Conservation (phyloP, 2,888 invertebrate genomes). For the Lasioglossum villosulum region DNA sequence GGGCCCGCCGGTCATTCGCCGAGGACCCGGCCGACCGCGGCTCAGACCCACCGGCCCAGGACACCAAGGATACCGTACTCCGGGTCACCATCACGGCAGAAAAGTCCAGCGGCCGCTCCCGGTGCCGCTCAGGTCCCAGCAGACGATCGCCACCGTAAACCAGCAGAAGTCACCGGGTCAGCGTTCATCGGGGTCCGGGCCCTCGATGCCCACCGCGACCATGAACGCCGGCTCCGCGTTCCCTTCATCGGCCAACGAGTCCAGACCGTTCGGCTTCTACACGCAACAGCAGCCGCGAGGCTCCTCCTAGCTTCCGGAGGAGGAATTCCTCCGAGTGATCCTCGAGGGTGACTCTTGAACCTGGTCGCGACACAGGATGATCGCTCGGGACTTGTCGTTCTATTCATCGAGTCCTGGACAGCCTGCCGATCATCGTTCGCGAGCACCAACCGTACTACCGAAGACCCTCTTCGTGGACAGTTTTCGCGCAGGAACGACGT, state of each 20-base stretch:
- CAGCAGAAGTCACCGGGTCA: conserved; percentile 67
- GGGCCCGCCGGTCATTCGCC: conserved; percentile 82
- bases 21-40: conserved; percentile 90
- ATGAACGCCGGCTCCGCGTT: conserved; percentile 48
- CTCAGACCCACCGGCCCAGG: conserved; percentile 88
- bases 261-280: conserved; percentile 82
- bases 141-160: conserved; percentile 65
- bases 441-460: not conserved
- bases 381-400: not conserved
- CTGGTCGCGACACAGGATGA: not conserved
- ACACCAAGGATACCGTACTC: conserved; percentile 87
- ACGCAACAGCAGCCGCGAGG: conserved; percentile 76
- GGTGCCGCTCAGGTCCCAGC: conserved; percentile 81
- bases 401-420: not conserved
- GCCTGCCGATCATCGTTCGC: not conserved
- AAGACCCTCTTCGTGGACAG: not conserved
- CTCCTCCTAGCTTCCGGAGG: conserved; percentile 63
- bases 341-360: conserved; percentile 56
- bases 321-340: conserved; percentile 55
- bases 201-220: conserved; percentile 64
- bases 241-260: conserved; percentile 62
- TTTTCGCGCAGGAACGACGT: not conserved
- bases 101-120: conserved; percentile 79
- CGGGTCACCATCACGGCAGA: conserved; percentile 76
- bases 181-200: conserved; percentile 46